These are phyloP conservation scores for Phortica variegata DNA, from an alignment of 1,140 invertebrate species.

Conservation along the genomic window DNA sequence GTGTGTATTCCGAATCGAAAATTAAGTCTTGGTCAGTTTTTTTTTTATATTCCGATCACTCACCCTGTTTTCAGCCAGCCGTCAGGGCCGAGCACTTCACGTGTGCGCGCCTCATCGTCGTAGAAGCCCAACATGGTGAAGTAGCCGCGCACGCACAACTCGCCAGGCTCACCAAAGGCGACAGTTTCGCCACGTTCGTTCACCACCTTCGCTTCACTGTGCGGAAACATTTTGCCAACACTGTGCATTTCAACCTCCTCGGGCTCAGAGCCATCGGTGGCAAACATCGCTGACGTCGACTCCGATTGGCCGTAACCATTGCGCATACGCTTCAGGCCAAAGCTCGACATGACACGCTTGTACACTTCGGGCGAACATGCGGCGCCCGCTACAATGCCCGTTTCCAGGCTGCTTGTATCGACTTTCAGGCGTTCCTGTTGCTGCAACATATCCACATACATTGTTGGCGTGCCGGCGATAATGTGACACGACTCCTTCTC, in stretches of 20 bases:
- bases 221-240: slow-evolving; percentile 76
- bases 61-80: slow-evolving; percentile 92
- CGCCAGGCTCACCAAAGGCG: slow-evolving; percentile 75
- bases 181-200: slow-evolving; percentile 71
- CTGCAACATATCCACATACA: slow-evolving; percentile 85
- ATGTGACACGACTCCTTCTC: slow-evolving; percentile 67
- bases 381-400: slow-evolving; percentile 76
- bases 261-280: slow-evolving; percentile 67
- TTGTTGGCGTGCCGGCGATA: slow-evolving; percentile 87
- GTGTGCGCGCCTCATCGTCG: slow-evolving; percentile 79
- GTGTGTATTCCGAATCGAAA: neutral
- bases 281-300: slow-evolving; percentile 74
- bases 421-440: slow-evolving; percentile 59
- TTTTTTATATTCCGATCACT: slow-evolving; percentile 29
- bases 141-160: slow-evolving; percentile 82
- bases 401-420: slow-evolving; percentile 59
- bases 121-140: slow-evolving; percentile 84
- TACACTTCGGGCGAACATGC: slow-evolving; percentile 73
- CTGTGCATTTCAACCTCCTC: slow-evolving; percentile 68
- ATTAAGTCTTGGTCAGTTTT: neutral
- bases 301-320: slow-evolving; percentile 89
- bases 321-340: slow-evolving; percentile 61
- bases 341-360: slow-evolving; percentile 61
- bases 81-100: slow-evolving; percentile 68
- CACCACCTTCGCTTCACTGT: slow-evolving; percentile 79